Evolutionary conservation across 2,888 invertebrate species (phyloP).

Genomic region (Perizoma affinitatum): DNA sequence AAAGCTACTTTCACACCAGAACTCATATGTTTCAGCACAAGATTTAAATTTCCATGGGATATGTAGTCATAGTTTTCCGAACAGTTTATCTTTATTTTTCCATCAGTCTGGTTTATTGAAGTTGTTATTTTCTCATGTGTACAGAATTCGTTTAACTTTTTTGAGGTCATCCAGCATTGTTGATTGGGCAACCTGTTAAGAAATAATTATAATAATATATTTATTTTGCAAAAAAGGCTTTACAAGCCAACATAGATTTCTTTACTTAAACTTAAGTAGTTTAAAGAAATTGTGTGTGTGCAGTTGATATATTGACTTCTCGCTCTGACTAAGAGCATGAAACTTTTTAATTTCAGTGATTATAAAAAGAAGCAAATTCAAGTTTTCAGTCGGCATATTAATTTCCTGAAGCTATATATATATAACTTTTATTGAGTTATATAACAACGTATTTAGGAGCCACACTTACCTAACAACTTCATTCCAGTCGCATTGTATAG

Average conservation of each 20-base stretch:
- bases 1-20: constrained; percentile 76
- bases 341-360: no score
- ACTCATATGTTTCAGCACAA: constrained; percentile 71
- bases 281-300: no score
- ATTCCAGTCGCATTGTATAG: constrained; percentile 83
- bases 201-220: constrained; percentile 5
- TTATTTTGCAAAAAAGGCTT: no score
- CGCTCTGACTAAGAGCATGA: no score
- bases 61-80: constrained; percentile 70
- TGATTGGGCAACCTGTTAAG: constrained; percentile 70
- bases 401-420: no score
- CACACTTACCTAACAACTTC: constrained; percentile 71
- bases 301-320: no score
- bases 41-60: constrained; percentile 66
- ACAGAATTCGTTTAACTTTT: constrained; percentile 68
- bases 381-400: no score
- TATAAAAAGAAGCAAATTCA: no score
- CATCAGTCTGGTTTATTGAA: constrained; percentile 57
- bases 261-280: no score
- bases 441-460: not conserved
- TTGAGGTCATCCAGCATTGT: constrained; percentile 80
- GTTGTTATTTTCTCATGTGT: constrained; percentile 70
- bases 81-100: constrained; percentile 70
- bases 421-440: no score
- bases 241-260: no score